These are phyloP conservation scores for Pseudocheirus occidentalis DNA, from an alignment of 2,797 vertebrate species.

Conservation along the genomic window DNA sequence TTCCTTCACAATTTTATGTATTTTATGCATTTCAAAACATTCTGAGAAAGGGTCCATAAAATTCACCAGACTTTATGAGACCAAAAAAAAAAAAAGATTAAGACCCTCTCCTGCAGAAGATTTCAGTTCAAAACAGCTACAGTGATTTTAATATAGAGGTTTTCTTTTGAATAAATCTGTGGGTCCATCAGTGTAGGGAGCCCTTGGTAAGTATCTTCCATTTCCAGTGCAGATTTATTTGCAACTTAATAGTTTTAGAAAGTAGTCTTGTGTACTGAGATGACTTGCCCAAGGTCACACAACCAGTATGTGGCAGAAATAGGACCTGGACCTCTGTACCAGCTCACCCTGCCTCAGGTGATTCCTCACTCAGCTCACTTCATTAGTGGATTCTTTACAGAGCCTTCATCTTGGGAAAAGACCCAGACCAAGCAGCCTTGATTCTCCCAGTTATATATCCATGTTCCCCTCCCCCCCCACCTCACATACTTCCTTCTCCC, in stretches of 20 bases:
- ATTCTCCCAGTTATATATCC: background rate
- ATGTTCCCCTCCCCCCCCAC: background rate
- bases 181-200: background rate
- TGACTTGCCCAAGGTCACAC: background rate
- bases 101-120: background rate
- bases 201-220: background rate
- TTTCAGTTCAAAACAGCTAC: background rate
- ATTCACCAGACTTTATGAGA: background rate
- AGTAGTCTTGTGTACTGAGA: background rate
- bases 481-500: background rate
- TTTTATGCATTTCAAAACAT: no score
- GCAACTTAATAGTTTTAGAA: background rate
- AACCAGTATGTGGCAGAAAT: background rate
- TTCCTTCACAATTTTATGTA: background rate
- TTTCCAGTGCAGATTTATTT: background rate
- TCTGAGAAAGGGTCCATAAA: background rate
- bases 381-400: background rate
- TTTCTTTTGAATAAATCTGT: background rate
- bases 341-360: background rate
- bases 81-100: background rate
- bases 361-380: background rate
- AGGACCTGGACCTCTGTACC: background rate
- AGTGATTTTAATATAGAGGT: background rate
- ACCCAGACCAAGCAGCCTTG: background rate
- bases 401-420: background rate